Conservation (phyloP, 2,888 invertebrate genomes). For the Chrysomela aeneicollis region DNA sequence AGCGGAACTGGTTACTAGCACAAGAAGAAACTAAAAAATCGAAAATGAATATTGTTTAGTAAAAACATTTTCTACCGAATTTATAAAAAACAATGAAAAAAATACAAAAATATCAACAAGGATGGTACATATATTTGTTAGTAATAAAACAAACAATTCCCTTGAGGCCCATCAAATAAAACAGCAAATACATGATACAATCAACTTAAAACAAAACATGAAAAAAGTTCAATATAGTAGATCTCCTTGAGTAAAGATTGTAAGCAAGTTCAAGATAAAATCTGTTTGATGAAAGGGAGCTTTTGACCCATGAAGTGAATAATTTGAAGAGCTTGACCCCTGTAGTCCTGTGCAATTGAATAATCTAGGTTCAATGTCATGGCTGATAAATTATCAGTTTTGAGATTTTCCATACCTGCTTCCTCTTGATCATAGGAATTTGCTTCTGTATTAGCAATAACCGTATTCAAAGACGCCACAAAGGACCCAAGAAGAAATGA, state of each 20-base stretch:
- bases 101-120: not conserved
- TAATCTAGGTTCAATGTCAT: not conserved
- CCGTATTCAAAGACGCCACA: not conserved
- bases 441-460: not conserved
- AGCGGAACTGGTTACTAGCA: conserved; percentile 63
- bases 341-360: not conserved
- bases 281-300: not conserved
- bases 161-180: not conserved
- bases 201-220: not conserved
- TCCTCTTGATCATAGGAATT: not conserved
- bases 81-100: too few species aligned
- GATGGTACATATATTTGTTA: not conserved
- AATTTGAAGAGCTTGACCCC: not conserved
- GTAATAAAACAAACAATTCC: too few species aligned
- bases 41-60: not conserved
- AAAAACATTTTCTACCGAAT: too few species aligned
- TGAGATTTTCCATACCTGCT: not conserved
- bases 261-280: not conserved
- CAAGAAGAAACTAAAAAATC: conserved; percentile 31
- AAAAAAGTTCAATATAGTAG: not conserved
- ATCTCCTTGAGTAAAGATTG: not conserved
- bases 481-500: not conserved
- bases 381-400: not conserved
- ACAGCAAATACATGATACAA: not conserved
- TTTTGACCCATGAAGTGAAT: not conserved